Conservation (phyloP, 2,888 invertebrate genomes). For the Metellina segmentata region DNA sequence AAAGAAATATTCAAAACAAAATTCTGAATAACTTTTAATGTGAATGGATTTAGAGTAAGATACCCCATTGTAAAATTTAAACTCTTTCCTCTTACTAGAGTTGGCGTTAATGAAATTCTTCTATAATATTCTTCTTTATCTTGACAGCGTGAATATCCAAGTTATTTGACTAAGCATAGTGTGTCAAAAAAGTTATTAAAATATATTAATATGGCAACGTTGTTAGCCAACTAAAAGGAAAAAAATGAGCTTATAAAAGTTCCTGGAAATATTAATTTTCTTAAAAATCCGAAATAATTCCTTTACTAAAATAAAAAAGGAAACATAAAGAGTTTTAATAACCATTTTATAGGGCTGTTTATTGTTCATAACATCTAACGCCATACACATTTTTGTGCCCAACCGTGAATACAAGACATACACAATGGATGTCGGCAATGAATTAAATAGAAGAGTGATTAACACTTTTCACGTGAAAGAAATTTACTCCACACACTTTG, state of each 20-base stretch:
- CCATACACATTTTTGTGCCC: neutral
- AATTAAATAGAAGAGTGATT: constrained; percentile 14
- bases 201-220: too few species aligned
- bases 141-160: too few species aligned
- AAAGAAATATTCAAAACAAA: too few species aligned
- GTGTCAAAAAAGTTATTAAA: too few species aligned
- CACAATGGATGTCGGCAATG: neutral
- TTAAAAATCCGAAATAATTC: neutral
- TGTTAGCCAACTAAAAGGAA: too few species aligned
- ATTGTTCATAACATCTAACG: neutral
- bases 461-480: neutral
- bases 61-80: too few species aligned
- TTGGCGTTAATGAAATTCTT: too few species aligned
- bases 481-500: neutral
- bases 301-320: neutral
- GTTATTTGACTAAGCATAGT: too few species aligned
- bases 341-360: neutral
- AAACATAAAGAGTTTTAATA: neutral
- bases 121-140: too few species aligned
- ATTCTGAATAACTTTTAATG: too few species aligned
- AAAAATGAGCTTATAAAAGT: neutral
- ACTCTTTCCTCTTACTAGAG: too few species aligned
- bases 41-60: too few species aligned
- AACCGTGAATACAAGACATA: neutral
- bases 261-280: neutral